phyloP scores from a whole-genome alignment of 2,888 invertebrate genomes.

The Tenthredo distinguenda region DNA sequence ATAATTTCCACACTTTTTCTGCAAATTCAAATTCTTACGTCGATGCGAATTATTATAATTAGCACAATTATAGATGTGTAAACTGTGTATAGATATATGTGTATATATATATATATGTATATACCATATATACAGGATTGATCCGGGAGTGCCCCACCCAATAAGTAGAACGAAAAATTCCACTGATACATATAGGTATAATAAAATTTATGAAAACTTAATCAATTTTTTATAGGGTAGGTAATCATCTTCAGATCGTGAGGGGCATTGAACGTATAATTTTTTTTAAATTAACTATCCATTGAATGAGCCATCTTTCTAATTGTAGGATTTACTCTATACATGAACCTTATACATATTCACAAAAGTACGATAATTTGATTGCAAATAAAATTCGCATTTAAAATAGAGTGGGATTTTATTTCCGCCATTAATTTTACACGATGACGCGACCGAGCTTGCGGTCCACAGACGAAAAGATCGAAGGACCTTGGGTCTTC shows the following conservation, averaged over 20 bases:
- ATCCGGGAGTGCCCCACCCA: neutral
- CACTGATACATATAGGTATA: neutral
- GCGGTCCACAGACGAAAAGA: no score
- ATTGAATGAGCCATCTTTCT: neutral
- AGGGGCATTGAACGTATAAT: neutral
- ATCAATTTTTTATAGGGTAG: neutral
- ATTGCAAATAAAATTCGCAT: neutral
- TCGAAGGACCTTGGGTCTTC: no score
- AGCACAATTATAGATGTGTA: neutral
- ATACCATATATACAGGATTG: no score
- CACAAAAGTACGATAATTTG: neutral
- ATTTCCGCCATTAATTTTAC: neutral
- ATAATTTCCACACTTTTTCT: neutral
- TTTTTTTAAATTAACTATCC: neutral
- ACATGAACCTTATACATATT: no score
- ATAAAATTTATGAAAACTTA: neutral
- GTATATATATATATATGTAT: no score
- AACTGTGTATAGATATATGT: neutral
- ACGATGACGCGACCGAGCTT: no score
- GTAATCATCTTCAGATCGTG: neutral
- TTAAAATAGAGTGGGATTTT: neutral
- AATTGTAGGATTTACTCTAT: neutral
- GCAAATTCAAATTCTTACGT: neutral
- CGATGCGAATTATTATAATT: neutral
- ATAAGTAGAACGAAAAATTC: neutral